These are phyloP conservation scores for Hesperia comma DNA, from an alignment of 2,888 invertebrate genomes.

Conservation along the genomic window DNA sequence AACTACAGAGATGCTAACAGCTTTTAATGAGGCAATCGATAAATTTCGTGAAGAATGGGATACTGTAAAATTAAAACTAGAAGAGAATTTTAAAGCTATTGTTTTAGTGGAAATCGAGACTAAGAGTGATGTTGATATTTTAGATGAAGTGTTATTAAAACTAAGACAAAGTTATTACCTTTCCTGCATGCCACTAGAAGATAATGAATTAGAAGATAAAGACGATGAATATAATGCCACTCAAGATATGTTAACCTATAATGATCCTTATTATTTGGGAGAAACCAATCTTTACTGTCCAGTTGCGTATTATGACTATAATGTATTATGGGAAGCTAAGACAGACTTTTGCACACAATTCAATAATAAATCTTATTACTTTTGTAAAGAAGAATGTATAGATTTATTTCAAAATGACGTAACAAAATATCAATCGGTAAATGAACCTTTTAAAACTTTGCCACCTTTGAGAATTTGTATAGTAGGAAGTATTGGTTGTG, in stretches of 20 bases:
- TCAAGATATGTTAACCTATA: constrained; percentile 58
- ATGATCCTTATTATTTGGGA: constrained; percentile 74
- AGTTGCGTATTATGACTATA: constrained; percentile 79
- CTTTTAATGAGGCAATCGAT: constrained; percentile 59
- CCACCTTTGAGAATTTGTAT: constrained; percentile 84
- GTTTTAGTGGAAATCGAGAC: constrained; percentile 76
- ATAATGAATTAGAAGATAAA: constrained; percentile 52
- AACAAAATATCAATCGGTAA: constrained; percentile 72
- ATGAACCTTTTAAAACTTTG: constrained; percentile 67
- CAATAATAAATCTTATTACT: constrained; percentile 80
- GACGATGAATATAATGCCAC: constrained; percentile 54
- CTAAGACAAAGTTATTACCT: constrained; percentile 64
- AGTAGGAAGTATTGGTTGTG: constrained; percentile 81
- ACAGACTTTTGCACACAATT: constrained; percentile 78
- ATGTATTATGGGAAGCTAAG: constrained; percentile 86
- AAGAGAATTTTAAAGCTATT: constrained; percentile 64
- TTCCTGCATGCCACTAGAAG: constrained; percentile 55
- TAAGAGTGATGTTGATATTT: constrained; percentile 66
- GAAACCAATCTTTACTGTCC: constrained; percentile 86
- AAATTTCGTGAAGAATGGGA: constrained; percentile 71
- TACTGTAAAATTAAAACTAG: constrained; percentile 68
- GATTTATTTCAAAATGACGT: constrained; percentile 79
- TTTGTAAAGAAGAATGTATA: constrained; percentile 76
- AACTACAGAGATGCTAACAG: constrained; percentile 45
- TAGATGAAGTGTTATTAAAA: constrained; percentile 66